Conservation (phyloP, 2,113 vertebrate genomes). For the Poicephalus meyeri region DNA sequence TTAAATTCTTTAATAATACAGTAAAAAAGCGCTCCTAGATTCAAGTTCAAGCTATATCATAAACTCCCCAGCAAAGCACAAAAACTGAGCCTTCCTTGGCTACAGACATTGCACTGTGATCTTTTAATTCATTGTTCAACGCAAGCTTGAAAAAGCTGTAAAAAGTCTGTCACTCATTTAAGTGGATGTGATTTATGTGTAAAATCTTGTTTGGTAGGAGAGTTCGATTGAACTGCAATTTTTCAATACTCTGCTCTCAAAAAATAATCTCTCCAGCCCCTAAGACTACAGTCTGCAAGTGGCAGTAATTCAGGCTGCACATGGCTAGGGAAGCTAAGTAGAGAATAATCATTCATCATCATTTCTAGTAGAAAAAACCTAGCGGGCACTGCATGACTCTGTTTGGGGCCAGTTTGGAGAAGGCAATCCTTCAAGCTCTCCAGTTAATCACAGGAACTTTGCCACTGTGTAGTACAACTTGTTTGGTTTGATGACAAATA, state of each 20-base stretch:
- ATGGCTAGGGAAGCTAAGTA: neutral
- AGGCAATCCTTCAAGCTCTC: neutral
- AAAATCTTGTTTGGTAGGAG: neutral
- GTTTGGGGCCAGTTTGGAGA: neutral
- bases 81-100: neutral
- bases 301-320: neutral
- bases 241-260: neutral
- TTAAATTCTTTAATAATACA: neutral
- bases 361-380: neutral
- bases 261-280: neutral
- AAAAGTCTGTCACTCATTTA: neutral
- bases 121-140: neutral
- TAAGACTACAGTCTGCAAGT: neutral
- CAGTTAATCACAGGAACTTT: neutral
- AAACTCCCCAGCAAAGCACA: neutral
- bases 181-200: neutral
- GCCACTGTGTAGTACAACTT: neutral
- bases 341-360: neutral
- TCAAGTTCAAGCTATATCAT: neutral
- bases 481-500: neutral
- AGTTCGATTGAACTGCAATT: neutral
- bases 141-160: neutral
- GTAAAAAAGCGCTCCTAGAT: neutral
- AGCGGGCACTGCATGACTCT: neutral
- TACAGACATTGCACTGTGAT: neutral